phyloP scores from a whole-genome alignment of 2,888 invertebrate species.

The Sabellastarte sp. region DNA sequence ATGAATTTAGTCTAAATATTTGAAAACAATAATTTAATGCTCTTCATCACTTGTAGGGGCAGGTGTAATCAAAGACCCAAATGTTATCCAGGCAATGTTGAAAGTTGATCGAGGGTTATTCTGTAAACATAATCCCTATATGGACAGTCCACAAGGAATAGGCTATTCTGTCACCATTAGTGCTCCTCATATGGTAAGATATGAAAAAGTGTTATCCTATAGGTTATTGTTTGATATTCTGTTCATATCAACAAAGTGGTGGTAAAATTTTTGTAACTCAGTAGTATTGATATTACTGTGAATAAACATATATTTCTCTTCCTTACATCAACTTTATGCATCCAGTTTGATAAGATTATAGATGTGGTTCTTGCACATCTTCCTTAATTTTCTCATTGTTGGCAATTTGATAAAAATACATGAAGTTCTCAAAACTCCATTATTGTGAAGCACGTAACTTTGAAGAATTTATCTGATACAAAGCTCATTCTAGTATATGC shows the following conservation, averaged over 20 bases:
- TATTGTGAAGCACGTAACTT: too few species aligned
- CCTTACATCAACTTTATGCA: background rate
- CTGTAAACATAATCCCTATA: conserved; percentile 48
- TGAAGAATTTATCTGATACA: too few species aligned
- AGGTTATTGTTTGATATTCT: background rate
- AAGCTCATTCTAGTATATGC: too few species aligned
- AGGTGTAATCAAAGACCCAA: conserved; percentile 50
- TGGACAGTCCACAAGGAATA: conserved; percentile 67
- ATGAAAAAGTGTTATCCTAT: background rate
- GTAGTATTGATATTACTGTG: too few species aligned
- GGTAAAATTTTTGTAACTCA: too few species aligned
- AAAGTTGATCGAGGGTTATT: conserved; percentile 54
- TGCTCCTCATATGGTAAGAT: conserved; percentile 59
- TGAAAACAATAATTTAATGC: background rate
- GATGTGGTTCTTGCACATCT: too few species aligned
- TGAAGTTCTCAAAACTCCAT: too few species aligned
- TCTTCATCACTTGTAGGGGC: conserved; percentile 39
- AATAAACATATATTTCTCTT: too few species aligned
- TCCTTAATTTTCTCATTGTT: too few species aligned
- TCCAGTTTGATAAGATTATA: too few species aligned
- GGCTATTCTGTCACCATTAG: conserved; percentile 77
- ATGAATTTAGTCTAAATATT: background rate
- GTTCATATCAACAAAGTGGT: too few species aligned
- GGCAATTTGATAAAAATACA: too few species aligned
- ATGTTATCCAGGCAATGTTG: conserved; percentile 53